Percentiles rank a stretch among this genome's conserved stretches.
Conservation (phyloP, 2,113 vertebrate genomes). For the Cyphomyrus discorhynchus region DNA sequence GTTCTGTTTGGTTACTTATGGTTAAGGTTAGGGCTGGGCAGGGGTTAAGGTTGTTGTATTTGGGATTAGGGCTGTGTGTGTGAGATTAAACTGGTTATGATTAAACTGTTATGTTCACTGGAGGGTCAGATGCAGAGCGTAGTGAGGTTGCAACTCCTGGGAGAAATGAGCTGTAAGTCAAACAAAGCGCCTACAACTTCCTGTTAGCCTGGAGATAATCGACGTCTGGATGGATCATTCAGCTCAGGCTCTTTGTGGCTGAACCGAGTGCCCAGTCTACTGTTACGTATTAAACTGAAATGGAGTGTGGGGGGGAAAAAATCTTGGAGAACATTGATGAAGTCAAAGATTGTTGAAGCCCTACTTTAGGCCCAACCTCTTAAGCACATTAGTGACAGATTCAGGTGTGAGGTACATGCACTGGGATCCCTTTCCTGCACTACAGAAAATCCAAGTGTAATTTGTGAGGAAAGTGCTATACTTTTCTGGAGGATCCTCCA, state of each 20-base stretch:
- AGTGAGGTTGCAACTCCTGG: neutral
- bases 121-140: neutral
- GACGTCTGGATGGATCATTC: neutral
- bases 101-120: neutral
- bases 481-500: neutral
- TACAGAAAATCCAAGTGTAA: no score
- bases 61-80: neutral
- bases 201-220: neutral
- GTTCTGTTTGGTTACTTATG: no score
- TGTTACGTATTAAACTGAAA: neutral
- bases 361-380: neutral
- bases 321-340: neutral
- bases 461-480: neutral
- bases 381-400: neutral
- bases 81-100: neutral
- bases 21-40: no score
- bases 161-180: neutral
- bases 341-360: neutral
- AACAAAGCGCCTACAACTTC: neutral
- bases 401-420: neutral
- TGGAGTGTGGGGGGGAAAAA: neutral
- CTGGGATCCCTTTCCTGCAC: neutral
- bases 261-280: neutral
- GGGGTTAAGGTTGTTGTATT: neutral
- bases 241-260: neutral